These are phyloP conservation scores for Hypolimnas misippus DNA, from an alignment of 2,888 invertebrate species.

Conservation along the genomic window DNA sequence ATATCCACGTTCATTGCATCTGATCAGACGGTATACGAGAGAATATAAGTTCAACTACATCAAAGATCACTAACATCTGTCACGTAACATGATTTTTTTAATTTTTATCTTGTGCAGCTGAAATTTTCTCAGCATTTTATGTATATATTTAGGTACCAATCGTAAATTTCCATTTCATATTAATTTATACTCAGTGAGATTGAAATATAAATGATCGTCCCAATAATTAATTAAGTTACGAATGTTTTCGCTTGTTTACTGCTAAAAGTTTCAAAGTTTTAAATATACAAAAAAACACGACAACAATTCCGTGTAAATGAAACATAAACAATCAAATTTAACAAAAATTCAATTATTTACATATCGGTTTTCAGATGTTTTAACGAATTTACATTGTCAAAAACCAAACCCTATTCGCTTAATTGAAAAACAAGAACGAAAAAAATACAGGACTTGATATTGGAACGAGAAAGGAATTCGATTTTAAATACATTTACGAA, in stretches of 20 bases:
- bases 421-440: conserved; percentile 4
- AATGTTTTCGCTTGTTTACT: too few species aligned
- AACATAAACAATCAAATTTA: conserved; percentile 8
- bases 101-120: background rate
- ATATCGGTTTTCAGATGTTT: background rate
- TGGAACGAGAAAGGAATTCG: background rate
- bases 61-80: conserved; percentile 5
- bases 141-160: too few species aligned
- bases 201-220: too few species aligned
- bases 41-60: conserved; percentile 16
- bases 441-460: conserved; percentile 2
- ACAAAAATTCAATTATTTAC: conserved; percentile 5
- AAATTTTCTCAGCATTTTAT: background rate
- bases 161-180: too few species aligned
- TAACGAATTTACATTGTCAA: conserved; percentile 9
- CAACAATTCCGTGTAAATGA: background rate
- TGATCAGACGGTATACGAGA: conserved; percentile 25
- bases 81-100: background rate
- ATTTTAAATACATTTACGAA: conserved; percentile 14
- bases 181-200: too few species aligned
- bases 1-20: conserved; percentile 38
- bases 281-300: background rate
- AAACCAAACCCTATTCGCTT: conserved; percentile 7
- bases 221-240: too few species aligned
- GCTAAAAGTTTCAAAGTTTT: conserved; percentile 3